Percentiles rank a stretch among this genome's conserved stretches.
Evolutionary conservation across 2,888 invertebrate genomes (phyloP).

Genomic region (Hypena proboscidalis): DNA sequence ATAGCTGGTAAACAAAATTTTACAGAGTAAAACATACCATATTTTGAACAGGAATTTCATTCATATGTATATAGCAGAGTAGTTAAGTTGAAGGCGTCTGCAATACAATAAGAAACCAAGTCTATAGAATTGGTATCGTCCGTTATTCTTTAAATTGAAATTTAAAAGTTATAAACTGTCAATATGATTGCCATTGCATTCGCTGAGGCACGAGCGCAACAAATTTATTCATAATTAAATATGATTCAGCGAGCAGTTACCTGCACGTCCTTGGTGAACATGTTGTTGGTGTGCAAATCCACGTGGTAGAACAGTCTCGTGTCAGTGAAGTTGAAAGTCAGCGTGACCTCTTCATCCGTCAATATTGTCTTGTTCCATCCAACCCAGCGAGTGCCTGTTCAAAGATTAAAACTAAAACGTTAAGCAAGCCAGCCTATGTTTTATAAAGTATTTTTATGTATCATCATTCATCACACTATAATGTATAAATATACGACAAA

Average conservation of each 20-base stretch:
- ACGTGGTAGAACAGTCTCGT: slow-evolving; percentile 90
- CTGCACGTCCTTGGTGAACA: slow-evolving; percentile 92
- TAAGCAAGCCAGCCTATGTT: too few species aligned
- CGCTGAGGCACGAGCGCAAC: not conserved
- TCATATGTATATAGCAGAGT: too few species aligned
- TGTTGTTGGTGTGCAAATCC: slow-evolving; percentile 91
- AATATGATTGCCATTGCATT: not conserved
- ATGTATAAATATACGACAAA: too few species aligned
- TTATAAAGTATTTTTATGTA: too few species aligned
- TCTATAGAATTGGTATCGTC: not conserved
- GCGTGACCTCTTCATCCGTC: slow-evolving; percentile 87
- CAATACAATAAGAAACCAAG: not conserved
- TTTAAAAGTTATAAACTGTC: too few species aligned
- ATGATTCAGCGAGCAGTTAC: slow-evolving; percentile 64
- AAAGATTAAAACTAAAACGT: not conserved
- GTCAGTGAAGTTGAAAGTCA: slow-evolving; percentile 93
- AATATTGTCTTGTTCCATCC: slow-evolving; percentile 92
- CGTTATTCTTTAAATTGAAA: not conserved
- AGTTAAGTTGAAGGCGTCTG: too few species aligned
- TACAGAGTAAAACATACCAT: not conserved
- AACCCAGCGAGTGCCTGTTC: slow-evolving; percentile 90
- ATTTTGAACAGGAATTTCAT: too few species aligned
- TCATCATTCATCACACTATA: too few species aligned
- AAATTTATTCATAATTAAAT: not conserved
- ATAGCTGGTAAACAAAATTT: slow-evolving; percentile 84